Evolutionary conservation across 2,888 invertebrate genomes (phyloP).

Genomic region (Unio delphinus): DNA sequence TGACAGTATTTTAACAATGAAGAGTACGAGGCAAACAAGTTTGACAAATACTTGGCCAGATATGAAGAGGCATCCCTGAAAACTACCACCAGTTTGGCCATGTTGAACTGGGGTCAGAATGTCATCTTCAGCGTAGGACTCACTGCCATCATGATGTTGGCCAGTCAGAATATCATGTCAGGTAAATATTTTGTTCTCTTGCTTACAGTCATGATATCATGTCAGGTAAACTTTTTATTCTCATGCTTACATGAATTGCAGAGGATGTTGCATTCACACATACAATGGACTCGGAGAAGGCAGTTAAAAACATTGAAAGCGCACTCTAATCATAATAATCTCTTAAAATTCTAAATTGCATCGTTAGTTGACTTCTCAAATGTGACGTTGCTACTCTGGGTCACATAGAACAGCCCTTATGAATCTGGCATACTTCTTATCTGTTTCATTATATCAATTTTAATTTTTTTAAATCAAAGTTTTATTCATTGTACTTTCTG

Average conservation of each 20-base stretch:
- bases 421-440: too few relatives aligned
- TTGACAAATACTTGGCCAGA: conserved; percentile 82
- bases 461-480: too few relatives aligned
- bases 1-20: conserved; percentile 98
- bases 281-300: not conserved
- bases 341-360: too few relatives aligned
- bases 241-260: not conserved
- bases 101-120: conserved; percentile 97
- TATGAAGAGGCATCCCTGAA: conserved; percentile 95
- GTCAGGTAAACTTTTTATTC: conserved; percentile 77
- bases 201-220: conserved; percentile 77
- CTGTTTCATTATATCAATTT: too few relatives aligned
- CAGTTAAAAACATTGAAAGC: not conserved
- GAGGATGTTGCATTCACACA: not conserved
- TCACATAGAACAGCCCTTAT: too few relatives aligned
- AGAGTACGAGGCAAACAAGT: conserved; percentile 89
- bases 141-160: conserved; percentile 93
- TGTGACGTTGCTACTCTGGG: too few relatives aligned
- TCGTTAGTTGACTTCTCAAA: too few relatives aligned
- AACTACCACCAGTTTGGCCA: conserved; percentile 92
- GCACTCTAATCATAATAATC: too few relatives aligned
- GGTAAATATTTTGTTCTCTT: conserved; percentile 75
- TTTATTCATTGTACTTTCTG: too few relatives aligned
- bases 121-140: conserved; percentile 95
- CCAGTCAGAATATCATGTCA: conserved; percentile 88